Evolutionary conservation across 1,140 invertebrate genomes (phyloP).

Genomic region (Drosophila parvula): DNA sequence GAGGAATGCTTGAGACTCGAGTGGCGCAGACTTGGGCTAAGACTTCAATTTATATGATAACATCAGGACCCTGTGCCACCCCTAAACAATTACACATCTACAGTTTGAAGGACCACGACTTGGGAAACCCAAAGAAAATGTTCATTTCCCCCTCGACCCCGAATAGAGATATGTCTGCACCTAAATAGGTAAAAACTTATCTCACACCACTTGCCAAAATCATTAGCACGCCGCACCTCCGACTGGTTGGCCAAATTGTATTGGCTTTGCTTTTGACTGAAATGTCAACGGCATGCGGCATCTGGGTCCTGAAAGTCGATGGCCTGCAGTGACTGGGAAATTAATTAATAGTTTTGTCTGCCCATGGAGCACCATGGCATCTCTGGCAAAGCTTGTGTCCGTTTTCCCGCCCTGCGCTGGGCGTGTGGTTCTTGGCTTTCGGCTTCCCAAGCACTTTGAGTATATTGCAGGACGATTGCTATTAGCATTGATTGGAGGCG

Average conservation of each 20-base stretch:
- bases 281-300: conserved; percentile 73
- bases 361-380: background rate
- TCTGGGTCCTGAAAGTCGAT: conserved; percentile 45
- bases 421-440: conserved; percentile 64
- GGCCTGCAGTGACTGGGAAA: conserved; percentile 70
- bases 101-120: background rate
- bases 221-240: conserved; percentile 23
- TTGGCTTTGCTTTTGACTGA: conserved; percentile 72
- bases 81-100: conserved; percentile 30
- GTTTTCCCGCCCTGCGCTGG: conserved; percentile 10
- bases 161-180: conserved; percentile 2
- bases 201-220: conserved; percentile 34
- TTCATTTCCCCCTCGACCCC: background rate
- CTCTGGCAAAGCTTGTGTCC: background rate
- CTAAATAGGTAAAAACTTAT: conserved; percentile 24
- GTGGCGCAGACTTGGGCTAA: conserved; percentile 64
- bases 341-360: conserved; percentile 76
- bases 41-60: conserved; percentile 80
- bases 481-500: conserved; percentile 75
- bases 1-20: conserved; percentile 54
- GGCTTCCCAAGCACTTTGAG: conserved; percentile 73
- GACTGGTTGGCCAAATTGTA: conserved; percentile 37
- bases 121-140: conserved; percentile 20
- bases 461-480: conserved; percentile 58
- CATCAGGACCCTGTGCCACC: conserved; percentile 22